These are phyloP conservation scores for Trogon surrucura DNA, from an alignment of 2,113 vertebrate genomes.

Conservation along the genomic window DNA sequence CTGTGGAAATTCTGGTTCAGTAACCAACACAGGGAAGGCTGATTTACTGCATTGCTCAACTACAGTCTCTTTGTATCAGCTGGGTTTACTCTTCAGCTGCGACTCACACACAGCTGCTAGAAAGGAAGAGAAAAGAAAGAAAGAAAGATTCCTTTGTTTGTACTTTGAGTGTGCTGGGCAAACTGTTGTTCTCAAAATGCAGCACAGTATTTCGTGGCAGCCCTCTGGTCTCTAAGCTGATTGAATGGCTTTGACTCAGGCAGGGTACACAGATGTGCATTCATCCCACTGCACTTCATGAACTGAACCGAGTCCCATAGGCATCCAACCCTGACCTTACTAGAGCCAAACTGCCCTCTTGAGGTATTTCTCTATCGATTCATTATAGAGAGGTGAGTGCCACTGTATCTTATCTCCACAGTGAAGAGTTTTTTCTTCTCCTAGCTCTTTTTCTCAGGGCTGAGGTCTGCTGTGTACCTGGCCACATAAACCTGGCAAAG, in stretches of 20 bases:
- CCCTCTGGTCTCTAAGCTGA: neutral
- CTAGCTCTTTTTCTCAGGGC: neutral
- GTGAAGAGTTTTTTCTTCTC: neutral
- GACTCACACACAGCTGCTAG: neutral
- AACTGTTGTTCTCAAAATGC: neutral
- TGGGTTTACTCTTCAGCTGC: neutral
- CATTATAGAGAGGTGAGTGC: neutral
- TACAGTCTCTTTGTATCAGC: neutral
- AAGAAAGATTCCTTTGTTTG: neutral
- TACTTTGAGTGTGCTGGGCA: neutral
- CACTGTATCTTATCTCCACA: neutral
- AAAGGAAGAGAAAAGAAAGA: neutral
- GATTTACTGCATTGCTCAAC: neutral
- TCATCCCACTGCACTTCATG: neutral
- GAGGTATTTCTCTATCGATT: fast-evolving
- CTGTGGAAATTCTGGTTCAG: neutral
- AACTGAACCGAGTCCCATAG: neutral
- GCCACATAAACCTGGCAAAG: neutral
- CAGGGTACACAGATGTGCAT: neutral
- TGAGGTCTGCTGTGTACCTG: neutral
- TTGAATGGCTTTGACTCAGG: neutral
- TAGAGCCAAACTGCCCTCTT: neutral
- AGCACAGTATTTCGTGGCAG: neutral
- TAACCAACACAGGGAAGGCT: neutral
- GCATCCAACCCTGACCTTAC: neutral